Evolutionary conservation across 64 coral and sea anemone genomes (phyloP), one percentile per base, ranked within the genome.

Genomic region (Montipora efflorescens): DNA sequence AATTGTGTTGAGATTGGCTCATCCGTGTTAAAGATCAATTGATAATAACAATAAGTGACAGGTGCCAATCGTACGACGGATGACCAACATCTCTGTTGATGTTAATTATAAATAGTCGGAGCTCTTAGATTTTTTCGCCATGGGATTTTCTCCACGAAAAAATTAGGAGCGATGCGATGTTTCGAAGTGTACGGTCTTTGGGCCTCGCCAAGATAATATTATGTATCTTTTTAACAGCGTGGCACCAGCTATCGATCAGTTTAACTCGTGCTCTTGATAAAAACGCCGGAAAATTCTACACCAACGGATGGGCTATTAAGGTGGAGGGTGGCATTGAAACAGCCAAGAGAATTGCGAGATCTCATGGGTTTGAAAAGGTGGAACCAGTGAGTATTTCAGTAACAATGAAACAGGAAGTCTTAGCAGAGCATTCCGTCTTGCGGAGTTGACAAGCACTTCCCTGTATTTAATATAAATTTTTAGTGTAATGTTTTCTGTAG

Each of bases 241-340:
- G 87, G 84, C 91, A 50, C 80, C 79, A 71, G 71, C 70, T 59
- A 21, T 70, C 80, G 6, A 77, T 6, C 1, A 70, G 36, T 25
- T 23, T 25, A 21, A 53, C 90, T 28, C 57, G 43, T 22, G 51
- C 45, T 36, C 36, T 36, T 36, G 36, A 36, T 47, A 93, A 48
- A 74, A 79, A 84, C 79, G 45, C 53, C 16, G 95, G 92, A 62
- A 96, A 87, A 62, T 87, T 96, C 89, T 99, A 83, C 62, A 99
- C 98, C 15, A 99, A 99, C 87, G 98, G 95, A 82, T 99, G 98
- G 98, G 98, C 98, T 16, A 94, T 99, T 59, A 91, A 80, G 64
- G 92, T 96, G 46, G 90, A 93, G 16, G 98, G 98, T 15, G 98
- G 95, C 10, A 79, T 99, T 47, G 89, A 94, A 49, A 71, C 83